Evolutionary conservation across 2,113 vertebrate genomes (phyloP).

Genomic region (Ameiurus melas): DNA sequence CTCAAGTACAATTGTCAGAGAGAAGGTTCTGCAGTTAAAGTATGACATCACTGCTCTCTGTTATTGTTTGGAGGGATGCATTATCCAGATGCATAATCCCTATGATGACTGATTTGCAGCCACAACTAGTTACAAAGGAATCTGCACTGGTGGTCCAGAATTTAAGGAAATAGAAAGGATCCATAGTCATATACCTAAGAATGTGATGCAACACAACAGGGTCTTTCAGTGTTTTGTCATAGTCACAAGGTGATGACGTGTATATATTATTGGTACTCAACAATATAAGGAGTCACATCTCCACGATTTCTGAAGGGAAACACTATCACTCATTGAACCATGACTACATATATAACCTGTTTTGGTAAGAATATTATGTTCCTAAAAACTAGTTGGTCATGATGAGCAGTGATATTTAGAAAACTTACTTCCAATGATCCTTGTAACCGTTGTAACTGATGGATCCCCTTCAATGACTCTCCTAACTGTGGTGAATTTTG

Average conservation of each 20-base stretch:
- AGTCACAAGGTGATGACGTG: neutral
- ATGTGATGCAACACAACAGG: neutral
- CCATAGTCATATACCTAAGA: neutral
- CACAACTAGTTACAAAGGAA: neutral
- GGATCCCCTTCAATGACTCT: constrained; percentile 59
- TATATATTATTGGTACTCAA: neutral
- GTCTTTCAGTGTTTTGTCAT: neutral
- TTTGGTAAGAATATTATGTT: neutral
- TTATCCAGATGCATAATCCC: neutral
- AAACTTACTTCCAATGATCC: constrained; percentile 37
- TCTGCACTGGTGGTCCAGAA: neutral
- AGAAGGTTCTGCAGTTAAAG: neutral
- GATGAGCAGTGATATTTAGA: neutral
- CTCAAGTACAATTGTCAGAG: neutral
- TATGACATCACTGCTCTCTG: neutral
- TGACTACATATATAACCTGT: neutral
- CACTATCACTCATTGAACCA: neutral
- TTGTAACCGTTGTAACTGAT: constrained; percentile 50
- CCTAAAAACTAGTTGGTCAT: neutral
- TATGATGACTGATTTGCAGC: neutral
- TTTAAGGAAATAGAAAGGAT: neutral
- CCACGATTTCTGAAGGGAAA: neutral
- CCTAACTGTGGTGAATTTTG: constrained; percentile 47
- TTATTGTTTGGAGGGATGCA: neutral
- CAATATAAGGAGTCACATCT: neutral